A percentile compares a stretch with the other conserved stretches of the same genome.
Evolutionary conservation across 2,113 vertebrate species (phyloP).

Genomic region (Sander lucioperca): DNA sequence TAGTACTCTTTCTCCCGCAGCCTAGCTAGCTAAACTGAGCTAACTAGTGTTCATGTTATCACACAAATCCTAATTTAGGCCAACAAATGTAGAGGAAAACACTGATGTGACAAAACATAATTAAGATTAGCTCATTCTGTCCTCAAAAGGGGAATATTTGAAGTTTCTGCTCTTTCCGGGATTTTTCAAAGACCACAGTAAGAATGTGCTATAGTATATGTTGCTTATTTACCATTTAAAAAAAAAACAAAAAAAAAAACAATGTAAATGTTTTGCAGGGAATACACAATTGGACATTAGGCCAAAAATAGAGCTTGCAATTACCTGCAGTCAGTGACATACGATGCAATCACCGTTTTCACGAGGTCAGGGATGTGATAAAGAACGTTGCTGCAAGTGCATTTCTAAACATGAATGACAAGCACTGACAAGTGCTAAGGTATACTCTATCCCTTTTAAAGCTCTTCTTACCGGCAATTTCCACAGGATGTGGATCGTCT

Average conservation of each 20-base stretch:
- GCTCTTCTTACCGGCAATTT: too few relatives aligned
- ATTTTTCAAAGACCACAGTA: constrained; percentile 29
- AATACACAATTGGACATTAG: not conserved
- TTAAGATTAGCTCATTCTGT: not conserved
- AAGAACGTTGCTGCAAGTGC: not conserved
- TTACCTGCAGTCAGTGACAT: not conserved
- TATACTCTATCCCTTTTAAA: not conserved
- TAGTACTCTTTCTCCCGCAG: constrained; percentile 7
- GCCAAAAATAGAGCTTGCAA: too few relatives aligned
- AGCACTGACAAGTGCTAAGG: not conserved
- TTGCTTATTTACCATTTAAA: not conserved
- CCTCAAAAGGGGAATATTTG: constrained; percentile 23
- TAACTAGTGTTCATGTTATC: constrained; percentile 2
- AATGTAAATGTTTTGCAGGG: not conserved
- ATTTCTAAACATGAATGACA: not conserved
- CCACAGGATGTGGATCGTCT: too few relatives aligned
- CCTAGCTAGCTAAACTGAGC: not conserved
- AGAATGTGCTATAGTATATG: not conserved
- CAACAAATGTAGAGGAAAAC: not conserved
- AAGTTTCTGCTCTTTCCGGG: not conserved
- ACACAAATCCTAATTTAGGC: constrained; percentile 8
- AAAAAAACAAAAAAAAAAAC: not conserved
- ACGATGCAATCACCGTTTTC: not conserved
- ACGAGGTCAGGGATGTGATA: not conserved
- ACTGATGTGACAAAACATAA: too few relatives aligned